Evolutionary conservation across 2,797 vertebrate species (phyloP).

Genomic region (Philypnodon macrostomus): DNA sequence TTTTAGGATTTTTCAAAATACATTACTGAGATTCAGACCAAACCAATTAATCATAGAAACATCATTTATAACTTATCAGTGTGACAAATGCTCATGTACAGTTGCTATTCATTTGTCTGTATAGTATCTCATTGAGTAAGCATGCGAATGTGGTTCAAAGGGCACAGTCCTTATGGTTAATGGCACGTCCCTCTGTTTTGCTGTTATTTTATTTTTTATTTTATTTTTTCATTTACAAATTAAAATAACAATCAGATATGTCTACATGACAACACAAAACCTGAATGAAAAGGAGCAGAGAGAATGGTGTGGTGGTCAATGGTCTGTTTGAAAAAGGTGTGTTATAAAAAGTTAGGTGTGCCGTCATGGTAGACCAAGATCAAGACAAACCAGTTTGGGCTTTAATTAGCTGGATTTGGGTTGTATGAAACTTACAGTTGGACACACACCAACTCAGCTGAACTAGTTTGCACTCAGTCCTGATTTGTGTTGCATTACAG

Average conservation of each 20-base stretch:
- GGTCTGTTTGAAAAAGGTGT: slow-evolving; percentile 70
- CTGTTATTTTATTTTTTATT: too few relatives aligned
- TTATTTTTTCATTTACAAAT: too few relatives aligned
- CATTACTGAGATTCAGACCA: too few relatives aligned
- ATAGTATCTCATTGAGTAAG: background rate
- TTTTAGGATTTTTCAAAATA: too few relatives aligned
- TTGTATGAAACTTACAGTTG: slow-evolving; percentile 8
- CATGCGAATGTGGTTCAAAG: slow-evolving; percentile 2
- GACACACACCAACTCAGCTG: background rate
- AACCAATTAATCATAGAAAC: too few relatives aligned
- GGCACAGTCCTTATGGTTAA: slow-evolving; percentile 11
- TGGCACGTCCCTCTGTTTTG: slow-evolving; percentile 50
- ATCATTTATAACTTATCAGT: too few relatives aligned
- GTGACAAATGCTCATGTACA: too few relatives aligned
- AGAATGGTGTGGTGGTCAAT: too few relatives aligned
- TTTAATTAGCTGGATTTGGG: slow-evolving; percentile 26
- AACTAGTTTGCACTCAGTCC: background rate
- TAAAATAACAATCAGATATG: too few relatives aligned
- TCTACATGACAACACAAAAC: too few relatives aligned
- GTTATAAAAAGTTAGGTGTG: slow-evolving; percentile 52
- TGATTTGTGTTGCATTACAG: slow-evolving; percentile 9
- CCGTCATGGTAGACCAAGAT: slow-evolving; percentile 41
- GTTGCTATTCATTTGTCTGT: background rate
- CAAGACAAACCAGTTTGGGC: slow-evolving; percentile 73
- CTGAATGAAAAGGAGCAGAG: too few relatives aligned